Evolutionary conservation across 2,113 vertebrate genomes (phyloP).

Genomic region (Sphyrna mokarran): DNA sequence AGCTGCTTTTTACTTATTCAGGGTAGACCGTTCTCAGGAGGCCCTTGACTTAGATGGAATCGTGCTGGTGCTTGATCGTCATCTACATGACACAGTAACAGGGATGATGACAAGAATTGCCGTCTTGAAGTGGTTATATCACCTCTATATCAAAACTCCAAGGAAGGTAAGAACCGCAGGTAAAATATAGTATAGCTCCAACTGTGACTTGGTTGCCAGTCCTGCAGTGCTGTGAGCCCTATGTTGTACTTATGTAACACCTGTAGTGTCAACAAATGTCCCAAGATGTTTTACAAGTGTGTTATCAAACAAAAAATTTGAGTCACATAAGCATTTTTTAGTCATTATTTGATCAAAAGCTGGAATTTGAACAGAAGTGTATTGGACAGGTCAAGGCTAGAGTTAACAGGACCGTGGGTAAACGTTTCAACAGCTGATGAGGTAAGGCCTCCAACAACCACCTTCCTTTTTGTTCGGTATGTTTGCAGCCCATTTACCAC

Average conservation of each 20-base stretch:
- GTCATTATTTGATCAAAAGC: background rate
- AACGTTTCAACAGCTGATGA: background rate
- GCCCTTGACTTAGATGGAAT: slow-evolving; percentile 87
- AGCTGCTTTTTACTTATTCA: slow-evolving; percentile 40
- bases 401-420: background rate
- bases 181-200: background rate
- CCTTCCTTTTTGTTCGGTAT: background rate
- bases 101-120: slow-evolving; percentile 98
- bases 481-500: background rate
- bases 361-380: background rate
- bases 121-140: slow-evolving; percentile 95
- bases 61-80: slow-evolving; percentile 85
- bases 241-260: background rate
- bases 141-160: slow-evolving; percentile 95
- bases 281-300: background rate
- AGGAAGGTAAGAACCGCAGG: slow-evolving; percentile 64
- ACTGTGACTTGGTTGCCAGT: background rate
- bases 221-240: background rate
- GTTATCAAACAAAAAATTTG: background rate
- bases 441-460: background rate
- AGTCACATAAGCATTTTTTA: background rate
- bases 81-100: slow-evolving; percentile 78
- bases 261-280: background rate
- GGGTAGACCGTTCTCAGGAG: slow-evolving; percentile 65
- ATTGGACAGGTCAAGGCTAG: background rate